A percentile compares a stretch with the other conserved stretches of the same genome.
These are phyloP conservation scores for Phoebastria nigripes DNA, from an alignment of 2,797 vertebrate species.

Conservation along the genomic window DNA sequence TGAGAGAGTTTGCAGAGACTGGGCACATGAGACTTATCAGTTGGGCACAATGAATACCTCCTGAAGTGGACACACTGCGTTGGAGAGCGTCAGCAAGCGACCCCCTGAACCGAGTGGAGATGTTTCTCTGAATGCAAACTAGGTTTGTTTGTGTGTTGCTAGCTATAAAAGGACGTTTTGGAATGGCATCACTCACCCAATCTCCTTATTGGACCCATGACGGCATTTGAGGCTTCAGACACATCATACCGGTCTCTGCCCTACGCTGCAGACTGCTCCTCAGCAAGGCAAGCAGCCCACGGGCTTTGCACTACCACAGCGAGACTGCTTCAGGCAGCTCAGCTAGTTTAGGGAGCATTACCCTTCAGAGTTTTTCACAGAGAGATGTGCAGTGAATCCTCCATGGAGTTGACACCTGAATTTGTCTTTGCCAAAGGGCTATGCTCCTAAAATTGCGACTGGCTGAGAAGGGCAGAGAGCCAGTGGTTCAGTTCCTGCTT, in stretches of 20 bases:
- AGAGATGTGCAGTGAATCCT: neutral
- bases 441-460: neutral
- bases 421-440: neutral
- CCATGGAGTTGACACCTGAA: neutral
- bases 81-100: neutral
- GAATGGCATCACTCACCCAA: neutral
- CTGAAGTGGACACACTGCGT: rapidly evolving
- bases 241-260: rapidly evolving
- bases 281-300: neutral
- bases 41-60: neutral
- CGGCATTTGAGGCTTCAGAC: rapidly evolving
- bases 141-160: neutral
- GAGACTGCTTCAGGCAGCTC: neutral
- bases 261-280: neutral
- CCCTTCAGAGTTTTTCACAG: neutral
- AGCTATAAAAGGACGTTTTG: neutral
- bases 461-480: neutral
- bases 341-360: neutral
- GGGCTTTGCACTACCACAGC: neutral
- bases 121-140: neutral
- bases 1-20: neutral
- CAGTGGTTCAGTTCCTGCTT: neutral
- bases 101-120: neutral
- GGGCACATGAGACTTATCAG: neutral
- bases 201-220: neutral